Evolutionary conservation across 2,113 vertebrate species (phyloP), one percentile per base, ranked within the genome.

Genomic region (Hippopotamus amphibius): DNA sequence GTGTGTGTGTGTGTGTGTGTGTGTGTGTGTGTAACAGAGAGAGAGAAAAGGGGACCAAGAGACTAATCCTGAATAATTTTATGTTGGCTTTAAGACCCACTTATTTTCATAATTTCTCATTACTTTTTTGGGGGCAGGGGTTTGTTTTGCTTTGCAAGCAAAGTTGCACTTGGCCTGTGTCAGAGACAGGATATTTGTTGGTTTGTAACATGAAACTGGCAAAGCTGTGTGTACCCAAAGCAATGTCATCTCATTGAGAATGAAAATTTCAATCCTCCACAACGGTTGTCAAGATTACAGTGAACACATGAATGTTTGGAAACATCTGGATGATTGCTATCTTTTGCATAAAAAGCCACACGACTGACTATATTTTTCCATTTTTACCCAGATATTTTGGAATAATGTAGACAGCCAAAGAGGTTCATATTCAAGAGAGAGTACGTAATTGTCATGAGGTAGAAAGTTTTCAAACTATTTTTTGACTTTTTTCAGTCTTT

Each of bases 111-210:
- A 63, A 85, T 91, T 68, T 82, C 6, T 87, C n/a, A 10, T 79
- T 76, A 46, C 33, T 14, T 59, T 85, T 37, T 15, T 8, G 21
- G n/a, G 77, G 17, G 53, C 33, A 80, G 13, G 7, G 12, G 28
- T 74, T 48, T 48, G 26, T 84, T 89, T 93, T 61, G 37, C 71
- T 96, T 97, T 72, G 13, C 37, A 95, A 94, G 87, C 90, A 24
- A 80, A 80, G 63, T 68, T 93, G 24, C 26, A 74, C 6, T 88
- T 90, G 55, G 41, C 15, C 37, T 57, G 0, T 43, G 21, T 92
- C 69, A 89, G 55, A 93, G 43, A 86, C 57, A 71, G 33, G 43
- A 7, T 69, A 68, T 86, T 94, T 90, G 57, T 50, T 95, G 63
- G 21, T 80, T 55, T 87, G 17, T 72, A 80, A 69, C 9, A 7